Base-by-base conservation (phyloP, 2,888 invertebrate genomes). In the Nephrotoma appendiculata region DNA sequence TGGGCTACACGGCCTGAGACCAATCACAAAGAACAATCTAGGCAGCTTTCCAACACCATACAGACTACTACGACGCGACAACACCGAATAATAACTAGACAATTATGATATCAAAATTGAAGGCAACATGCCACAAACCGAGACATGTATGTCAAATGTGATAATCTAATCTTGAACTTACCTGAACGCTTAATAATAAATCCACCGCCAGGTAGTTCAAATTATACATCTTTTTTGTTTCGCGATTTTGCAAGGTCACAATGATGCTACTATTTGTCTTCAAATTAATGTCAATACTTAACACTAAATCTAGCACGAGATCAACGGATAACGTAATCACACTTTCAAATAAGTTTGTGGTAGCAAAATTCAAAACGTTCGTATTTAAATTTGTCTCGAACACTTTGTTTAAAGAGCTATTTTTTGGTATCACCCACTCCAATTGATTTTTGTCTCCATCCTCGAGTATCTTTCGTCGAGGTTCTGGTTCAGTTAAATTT, bases 401-500 rank as follows among this genome's bases (percentile, higher is more conserved):
- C 87, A 94, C 93, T 88, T 95, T 92, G 6, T 92, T 93, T 89
- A 96, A 91, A 41, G 93, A 92, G 19, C 95, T 95, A 86, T 94
- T 94, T 88, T 93, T 93, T n/a, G 96, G 95, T 2, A 95, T 93
- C 2, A 92, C 92, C 98, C 98, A 98, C 86, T 94, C 93, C 86
- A 94, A 94, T 87, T 93, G 91, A 89, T 93, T 92, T 88, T 93
- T 93, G 89, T 96, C 95, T 0, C 95, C 95, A 90, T 98, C 96
- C 89, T 97, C 98, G 7, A 98, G 91, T 1, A 94, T 87, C 90
- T 94, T 94, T 88, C 94, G 92, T 86, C 95, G 93, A 0, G 98
- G 97, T 88, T 96, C 95, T 0, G 96, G 95, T 89, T 98, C 98
- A 0, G 96, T 96, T 12, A 98, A 92, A 91, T 97, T 96, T 91